Base-by-base conservation (phyloP, 2,888 invertebrate genomes). In the Platycheirus albimanus region DNA sequence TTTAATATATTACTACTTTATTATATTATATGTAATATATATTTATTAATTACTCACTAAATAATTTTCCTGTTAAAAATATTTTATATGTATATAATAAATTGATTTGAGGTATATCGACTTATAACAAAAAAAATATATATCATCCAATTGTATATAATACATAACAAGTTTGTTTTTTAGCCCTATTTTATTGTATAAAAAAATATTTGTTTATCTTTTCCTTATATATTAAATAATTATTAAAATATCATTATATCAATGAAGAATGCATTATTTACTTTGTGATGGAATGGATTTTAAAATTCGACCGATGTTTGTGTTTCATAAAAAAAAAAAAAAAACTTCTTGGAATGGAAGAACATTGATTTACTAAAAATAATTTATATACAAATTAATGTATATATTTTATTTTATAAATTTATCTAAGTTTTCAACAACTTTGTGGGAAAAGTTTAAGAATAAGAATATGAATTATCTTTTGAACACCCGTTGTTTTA, bases 31-130 rank as follows among this genome's bases (percentile, higher is more conserved):
- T 70, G n/a, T 67, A 28, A 33, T 28, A n/a, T 66, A 24, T 72
- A 58, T 41, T 64, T 20, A 20, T 56, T 78, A 78, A 74, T 45
- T 45, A 30, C 1, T n/a, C 15, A 13, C 51, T 33, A 33, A 41
- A 43, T 56, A 56, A 28, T 71, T 45, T 56, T 77, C 80, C 80
- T 81, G 77, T 76, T 64, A 64, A 78, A 69, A n/a, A n/a, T n/a
- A n/a, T n/a, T n/a, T n/a, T n/a, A n/a, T n/a, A 74, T 74, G 69
- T 74, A 83, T 63, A 45, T 61, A 43, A 58, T 43, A 78, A n/a
- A 71, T 78, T 63, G 38, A 64, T 63, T 77, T 83, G 83, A 83
- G 83, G 83, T 83, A 83, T 83, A 83, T 81, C 77, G 77, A 81
- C 70, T 75, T 51, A 66, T 76, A 76, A 51, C 61, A 71, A 61